These are phyloP conservation scores for Orycteropus afer DNA, from an alignment of 2,113 vertebrate species.

Conservation along the genomic window DNA sequence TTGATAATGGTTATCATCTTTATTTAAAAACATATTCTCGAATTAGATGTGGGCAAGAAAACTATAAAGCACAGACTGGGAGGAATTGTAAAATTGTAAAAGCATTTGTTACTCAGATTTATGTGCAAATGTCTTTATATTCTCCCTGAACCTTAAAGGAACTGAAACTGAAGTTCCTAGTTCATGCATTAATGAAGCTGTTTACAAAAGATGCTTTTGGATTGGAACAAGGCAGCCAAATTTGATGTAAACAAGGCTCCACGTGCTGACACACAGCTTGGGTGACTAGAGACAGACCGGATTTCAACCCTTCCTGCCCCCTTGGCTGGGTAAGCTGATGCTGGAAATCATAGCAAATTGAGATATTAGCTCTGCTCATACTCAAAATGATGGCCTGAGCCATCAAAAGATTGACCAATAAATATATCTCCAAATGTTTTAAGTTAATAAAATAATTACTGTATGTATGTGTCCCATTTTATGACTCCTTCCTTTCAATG, in stretches of 20 bases:
- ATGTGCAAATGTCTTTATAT: neutral
- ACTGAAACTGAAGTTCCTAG: neutral
- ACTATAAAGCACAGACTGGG: neutral
- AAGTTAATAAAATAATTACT: neutral
- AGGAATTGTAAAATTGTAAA: neutral
- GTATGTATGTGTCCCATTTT: neutral
- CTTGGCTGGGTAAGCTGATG: fast-evolving
- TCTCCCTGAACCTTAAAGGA: neutral
- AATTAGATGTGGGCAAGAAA: neutral
- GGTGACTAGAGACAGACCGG: too few species aligned
- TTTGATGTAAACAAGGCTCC: neutral
- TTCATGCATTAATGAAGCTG: neutral
- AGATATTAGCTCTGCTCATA: neutral
- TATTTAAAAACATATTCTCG: neutral
- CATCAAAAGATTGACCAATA: neutral
- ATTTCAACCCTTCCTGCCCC: fast-evolving
- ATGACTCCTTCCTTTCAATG: neutral
- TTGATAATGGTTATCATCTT: neutral
- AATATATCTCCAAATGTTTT: neutral
- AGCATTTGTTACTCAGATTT: neutral
- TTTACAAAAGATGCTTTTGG: neutral
- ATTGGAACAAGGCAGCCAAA: neutral
- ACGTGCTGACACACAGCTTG: fast-evolving
- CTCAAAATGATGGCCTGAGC: neutral
- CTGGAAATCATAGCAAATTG: neutral